phyloP scores from a whole-genome alignment of 2,113 vertebrate species.

The Eretmochelys imbricata region DNA sequence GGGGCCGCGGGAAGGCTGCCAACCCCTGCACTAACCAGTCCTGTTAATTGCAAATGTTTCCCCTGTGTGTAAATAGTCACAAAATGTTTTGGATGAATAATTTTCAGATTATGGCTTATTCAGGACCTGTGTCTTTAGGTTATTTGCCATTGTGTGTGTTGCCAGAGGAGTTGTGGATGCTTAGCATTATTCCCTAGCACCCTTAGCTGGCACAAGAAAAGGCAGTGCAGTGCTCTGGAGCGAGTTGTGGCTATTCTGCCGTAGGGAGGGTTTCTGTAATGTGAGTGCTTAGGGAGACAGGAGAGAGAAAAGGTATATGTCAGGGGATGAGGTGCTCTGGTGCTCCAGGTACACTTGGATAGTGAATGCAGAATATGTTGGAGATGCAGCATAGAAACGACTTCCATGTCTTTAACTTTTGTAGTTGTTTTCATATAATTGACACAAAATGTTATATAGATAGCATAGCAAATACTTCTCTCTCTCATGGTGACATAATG shows the following conservation, averaged over 20 bases:
- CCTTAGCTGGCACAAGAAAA: neutral
- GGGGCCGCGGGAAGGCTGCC: no score
- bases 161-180: neutral
- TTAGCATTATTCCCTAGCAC: neutral
- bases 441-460: neutral
- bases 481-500: neutral
- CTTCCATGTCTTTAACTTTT: neutral
- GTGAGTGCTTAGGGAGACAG: neutral
- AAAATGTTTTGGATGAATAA: neutral
- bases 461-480: neutral
- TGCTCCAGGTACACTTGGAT: neutral
- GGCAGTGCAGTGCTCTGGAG: neutral
- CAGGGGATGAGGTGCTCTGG: neutral
- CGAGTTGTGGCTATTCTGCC: neutral
- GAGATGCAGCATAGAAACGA: neutral
- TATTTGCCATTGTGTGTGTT: neutral
- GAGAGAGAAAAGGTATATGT: neutral
- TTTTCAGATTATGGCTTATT: neutral
- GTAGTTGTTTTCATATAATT: neutral
- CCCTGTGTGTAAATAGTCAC: neutral
- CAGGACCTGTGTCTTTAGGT: neutral
- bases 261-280: neutral
- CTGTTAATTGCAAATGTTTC: neutral
- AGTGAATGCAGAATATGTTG: neutral
- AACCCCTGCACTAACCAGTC: fast-evolving